Base-by-base conservation (phyloP, 2,797 vertebrate genomes). In the Myotis findleyi region DNA sequence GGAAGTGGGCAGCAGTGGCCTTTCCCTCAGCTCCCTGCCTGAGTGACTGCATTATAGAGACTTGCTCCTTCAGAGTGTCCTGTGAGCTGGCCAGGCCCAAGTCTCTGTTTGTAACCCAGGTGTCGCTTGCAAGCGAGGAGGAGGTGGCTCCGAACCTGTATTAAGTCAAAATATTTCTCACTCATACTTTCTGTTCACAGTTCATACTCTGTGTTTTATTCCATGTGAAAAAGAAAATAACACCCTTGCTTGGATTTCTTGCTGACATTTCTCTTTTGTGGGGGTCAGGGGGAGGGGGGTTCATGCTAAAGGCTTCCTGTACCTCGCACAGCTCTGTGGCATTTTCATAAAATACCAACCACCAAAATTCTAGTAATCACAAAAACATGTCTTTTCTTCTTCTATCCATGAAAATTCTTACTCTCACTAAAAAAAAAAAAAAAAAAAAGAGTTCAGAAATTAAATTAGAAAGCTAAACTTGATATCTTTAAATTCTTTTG, bases 301-400 rank as follows among this genome's bases (percentile, higher is more conserved):
- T 81, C 59, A 0, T 49, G 87, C 75, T 69, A 44, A 80, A 72
- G 1, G 12, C 91, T 41, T 57, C 20, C 86, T 95, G 17, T 71
- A 79, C 71, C 83, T 96, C 89, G 7, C 73, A 25, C 57, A 68
- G 59, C 68, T 87, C 86, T 53, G 91, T 92, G 96, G 87, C 91
- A 89, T 97, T 97, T 97, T 93, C 95, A 95, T 88, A 81, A 97
- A 97, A 97, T 97, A 97, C 92, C 93, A 97, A 93, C 95, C 89
- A 87, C 95, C 86, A 76, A 91, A 96, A 93, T 91, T 80, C 86
- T 94, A 53, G 55, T 97, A 97, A 97, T 97, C 92, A 96, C 72
- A 96, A 97, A 97, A 97, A 95, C 83, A 84, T 97, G 96, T 91
- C 94, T 79, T 57, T 91, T 95, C 68, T 96, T 79, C 71, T 82